Evolutionary conservation across 2,888 invertebrate species (phyloP).

Genomic region (Lysandra coridon): DNA sequence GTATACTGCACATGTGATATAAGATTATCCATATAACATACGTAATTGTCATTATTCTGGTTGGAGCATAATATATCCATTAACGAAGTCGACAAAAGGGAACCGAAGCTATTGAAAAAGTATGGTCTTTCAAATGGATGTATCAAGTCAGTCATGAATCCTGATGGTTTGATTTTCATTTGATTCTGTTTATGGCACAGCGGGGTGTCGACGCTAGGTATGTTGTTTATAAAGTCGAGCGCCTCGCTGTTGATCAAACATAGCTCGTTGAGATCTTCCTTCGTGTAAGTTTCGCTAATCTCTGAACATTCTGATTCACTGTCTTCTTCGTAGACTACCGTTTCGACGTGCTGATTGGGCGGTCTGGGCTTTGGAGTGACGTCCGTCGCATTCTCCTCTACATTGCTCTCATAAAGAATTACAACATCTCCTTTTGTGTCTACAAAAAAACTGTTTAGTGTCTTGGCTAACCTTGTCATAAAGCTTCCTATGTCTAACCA

Average conservation of each 20-base stretch:
- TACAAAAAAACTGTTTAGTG: not conserved
- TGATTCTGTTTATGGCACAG: slow-evolving; percentile 64
- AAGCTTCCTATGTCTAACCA: too few relatives aligned
- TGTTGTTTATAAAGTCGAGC: slow-evolving; percentile 56
- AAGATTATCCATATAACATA: slow-evolving; percentile 71
- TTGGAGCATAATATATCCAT: slow-evolving; percentile 69
- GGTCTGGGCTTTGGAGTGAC: slow-evolving; percentile 46
- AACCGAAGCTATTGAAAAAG: slow-evolving; percentile 50
- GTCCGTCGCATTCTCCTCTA: slow-evolving; percentile 56
- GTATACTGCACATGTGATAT: slow-evolving; percentile 66
- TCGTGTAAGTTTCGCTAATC: slow-evolving; percentile 56
- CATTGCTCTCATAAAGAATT: slow-evolving; percentile 63
- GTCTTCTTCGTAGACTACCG: slow-evolving; percentile 61
- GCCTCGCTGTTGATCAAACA: slow-evolving; percentile 60
- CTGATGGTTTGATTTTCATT: slow-evolving; percentile 53
- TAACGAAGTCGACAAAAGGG: slow-evolving; percentile 58
- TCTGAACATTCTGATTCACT: slow-evolving; percentile 61
- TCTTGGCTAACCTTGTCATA: not conserved
- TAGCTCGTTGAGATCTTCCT: slow-evolving; percentile 57
- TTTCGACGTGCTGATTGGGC: slow-evolving; percentile 67
- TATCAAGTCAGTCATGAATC: slow-evolving; percentile 49
- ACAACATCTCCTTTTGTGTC: slow-evolving; percentile 50
- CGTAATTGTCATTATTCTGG: slow-evolving; percentile 64
- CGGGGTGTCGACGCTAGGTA: slow-evolving; percentile 53
- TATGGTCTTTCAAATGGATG: slow-evolving; percentile 58